Evolutionary conservation across 1,140 invertebrate species (phyloP).

Genomic region (Lucilia cuprina): DNA sequence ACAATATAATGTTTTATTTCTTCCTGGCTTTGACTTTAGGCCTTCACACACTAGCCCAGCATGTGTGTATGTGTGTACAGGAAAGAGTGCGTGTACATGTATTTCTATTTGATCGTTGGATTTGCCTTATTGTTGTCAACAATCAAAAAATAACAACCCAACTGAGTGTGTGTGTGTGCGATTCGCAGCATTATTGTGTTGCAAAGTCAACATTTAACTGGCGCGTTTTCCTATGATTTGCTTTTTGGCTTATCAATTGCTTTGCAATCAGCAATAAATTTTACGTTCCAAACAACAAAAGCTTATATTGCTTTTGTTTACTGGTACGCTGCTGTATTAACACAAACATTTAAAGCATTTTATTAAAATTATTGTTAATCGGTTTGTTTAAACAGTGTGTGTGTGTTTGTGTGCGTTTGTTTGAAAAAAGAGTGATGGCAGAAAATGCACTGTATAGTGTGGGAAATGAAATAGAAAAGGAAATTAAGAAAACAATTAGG

Average conservation of each 20-base stretch:
- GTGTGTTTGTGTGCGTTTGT: too few species aligned
- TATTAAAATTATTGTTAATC: slow-evolving; percentile 33
- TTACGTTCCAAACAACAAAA: neutral
- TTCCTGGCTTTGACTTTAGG: slow-evolving; percentile 21
- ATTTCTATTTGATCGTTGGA: slow-evolving; percentile 13
- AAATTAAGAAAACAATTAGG: slow-evolving; percentile 23
- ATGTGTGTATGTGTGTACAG: neutral
- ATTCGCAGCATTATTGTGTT: slow-evolving; percentile 7
- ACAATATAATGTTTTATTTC: slow-evolving; percentile 15
- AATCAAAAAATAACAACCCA: slow-evolving; percentile 8
- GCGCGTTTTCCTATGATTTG: slow-evolving; percentile 21
- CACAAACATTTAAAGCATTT: slow-evolving; percentile 15
- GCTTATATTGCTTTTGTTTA: neutral
- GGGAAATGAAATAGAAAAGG: slow-evolving; percentile 6
- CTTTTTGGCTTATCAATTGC: slow-evolving; percentile 32
- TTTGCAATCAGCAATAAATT: slow-evolving; percentile 34
- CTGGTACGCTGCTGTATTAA: neutral
- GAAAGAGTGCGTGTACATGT: neutral
- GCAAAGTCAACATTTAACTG: slow-evolving; percentile 30
- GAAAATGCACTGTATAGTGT: neutral
- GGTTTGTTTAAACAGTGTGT: neutral
- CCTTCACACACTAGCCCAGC: neutral
- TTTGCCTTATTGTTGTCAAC: slow-evolving; percentile 31
- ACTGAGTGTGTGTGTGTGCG: slow-evolving; percentile 10
- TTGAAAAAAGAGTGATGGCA: neutral